A percentile compares a stretch with the other conserved stretches of the same genome.
phyloP scores from a whole-genome alignment of 2,888 invertebrate species.

The Coelinius sp. region DNA sequence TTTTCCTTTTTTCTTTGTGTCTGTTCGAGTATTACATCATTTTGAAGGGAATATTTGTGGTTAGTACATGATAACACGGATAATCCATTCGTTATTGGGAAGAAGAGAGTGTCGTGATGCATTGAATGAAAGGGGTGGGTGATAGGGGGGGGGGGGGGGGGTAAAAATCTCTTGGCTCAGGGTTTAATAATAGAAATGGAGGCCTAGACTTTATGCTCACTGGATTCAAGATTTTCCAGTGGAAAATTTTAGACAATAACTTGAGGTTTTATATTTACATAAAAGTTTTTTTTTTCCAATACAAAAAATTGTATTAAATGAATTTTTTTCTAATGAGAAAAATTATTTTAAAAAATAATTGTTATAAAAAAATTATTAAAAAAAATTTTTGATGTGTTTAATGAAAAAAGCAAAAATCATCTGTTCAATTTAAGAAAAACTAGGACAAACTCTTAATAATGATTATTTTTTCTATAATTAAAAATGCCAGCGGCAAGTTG shows the following conservation, averaged over 20 bases:
- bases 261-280: conserved; percentile 6
- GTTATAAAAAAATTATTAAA: background rate
- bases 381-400: too few relatives aligned
- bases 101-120: conserved; percentile 19
- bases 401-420: background rate
- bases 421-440: background rate
- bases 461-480: conserved; percentile 21
- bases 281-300: background rate
- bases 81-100: conserved; percentile 41
- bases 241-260: background rate
- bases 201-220: conserved; percentile 37
- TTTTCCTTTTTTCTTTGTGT: background rate
- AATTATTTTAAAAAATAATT: too few relatives aligned
- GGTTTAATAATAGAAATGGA: conserved; percentile 38
- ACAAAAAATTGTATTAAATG: background rate
- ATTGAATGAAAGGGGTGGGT: background rate
- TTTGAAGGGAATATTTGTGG: conserved; percentile 11
- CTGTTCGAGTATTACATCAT: background rate
- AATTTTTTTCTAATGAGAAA: too few relatives aligned
- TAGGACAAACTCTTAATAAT: conserved; percentile 8
- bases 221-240: conserved; percentile 4
- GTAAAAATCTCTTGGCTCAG: background rate
- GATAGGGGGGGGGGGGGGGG: background rate
- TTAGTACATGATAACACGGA: conserved; percentile 31
- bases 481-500: conserved; percentile 18